Conservation (phyloP, 2,113 vertebrate genomes). For the Petrocephalus microphthalmus region DNA sequence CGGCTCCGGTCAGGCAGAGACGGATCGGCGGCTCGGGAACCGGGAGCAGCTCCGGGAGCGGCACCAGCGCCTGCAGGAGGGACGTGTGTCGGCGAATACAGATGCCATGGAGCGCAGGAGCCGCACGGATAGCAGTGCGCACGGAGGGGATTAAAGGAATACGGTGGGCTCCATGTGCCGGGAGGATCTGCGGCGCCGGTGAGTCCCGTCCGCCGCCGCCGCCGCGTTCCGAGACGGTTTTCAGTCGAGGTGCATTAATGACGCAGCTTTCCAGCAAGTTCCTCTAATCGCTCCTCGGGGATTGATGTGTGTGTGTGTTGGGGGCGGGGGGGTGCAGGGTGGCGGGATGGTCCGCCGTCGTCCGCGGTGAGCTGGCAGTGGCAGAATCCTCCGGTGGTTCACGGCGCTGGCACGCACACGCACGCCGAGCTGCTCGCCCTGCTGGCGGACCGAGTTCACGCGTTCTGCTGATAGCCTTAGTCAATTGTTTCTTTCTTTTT, state of each 20-base stretch:
- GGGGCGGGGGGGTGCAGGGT: neutral
- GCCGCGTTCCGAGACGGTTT: neutral
- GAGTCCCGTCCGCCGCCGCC: slow-evolving; percentile 40
- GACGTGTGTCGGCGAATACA: slow-evolving; percentile 50
- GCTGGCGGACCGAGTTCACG: neutral
- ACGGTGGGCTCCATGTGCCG: slow-evolving; percentile 33
- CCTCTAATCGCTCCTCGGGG: neutral
- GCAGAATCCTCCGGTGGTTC: neutral
- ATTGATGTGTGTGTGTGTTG: neutral
- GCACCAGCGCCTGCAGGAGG: slow-evolving; percentile 45
- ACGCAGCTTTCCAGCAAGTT: slow-evolving; percentile 10
- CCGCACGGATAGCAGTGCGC: slow-evolving; percentile 37
- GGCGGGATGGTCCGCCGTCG: neutral
- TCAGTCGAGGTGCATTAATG: neutral
- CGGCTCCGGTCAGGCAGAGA: slow-evolving; percentile 42
- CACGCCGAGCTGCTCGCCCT: neutral
- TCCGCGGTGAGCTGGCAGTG: neutral
- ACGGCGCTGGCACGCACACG: neutral
- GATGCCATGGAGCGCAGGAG: slow-evolving; percentile 42
- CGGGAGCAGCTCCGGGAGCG: neutral
- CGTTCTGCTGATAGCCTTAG: neutral
- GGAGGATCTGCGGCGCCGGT: slow-evolving; percentile 42
- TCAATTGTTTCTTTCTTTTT: neutral
- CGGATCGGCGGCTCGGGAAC: slow-evolving; percentile 38
- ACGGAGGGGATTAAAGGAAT: slow-evolving; percentile 55